Conservation (phyloP, 2,888 invertebrate genomes). For the Ectobius pallidus region DNA sequence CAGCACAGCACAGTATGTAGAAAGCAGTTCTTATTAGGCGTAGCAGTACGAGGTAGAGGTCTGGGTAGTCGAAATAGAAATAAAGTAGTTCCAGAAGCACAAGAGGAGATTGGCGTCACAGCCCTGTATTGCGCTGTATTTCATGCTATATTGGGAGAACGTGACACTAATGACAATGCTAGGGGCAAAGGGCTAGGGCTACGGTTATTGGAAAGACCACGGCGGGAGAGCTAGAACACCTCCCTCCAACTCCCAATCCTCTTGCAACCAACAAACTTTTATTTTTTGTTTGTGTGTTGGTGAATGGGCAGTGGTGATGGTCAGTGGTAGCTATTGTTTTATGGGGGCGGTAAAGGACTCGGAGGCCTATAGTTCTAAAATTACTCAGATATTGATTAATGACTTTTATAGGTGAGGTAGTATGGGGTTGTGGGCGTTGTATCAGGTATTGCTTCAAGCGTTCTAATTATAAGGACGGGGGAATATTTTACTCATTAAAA, state of each 20-base stretch:
- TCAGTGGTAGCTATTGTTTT: slow-evolving; percentile 14
- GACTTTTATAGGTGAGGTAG: neutral
- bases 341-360: slow-evolving; percentile 1
- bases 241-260: neutral
- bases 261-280: slow-evolving; percentile 15
- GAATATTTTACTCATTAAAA: slow-evolving; percentile 5
- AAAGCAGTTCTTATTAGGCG: neutral
- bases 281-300: slow-evolving; percentile 22
- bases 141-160: slow-evolving; percentile 37
- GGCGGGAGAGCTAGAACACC: neutral
- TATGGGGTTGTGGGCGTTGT: neutral
- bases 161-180: slow-evolving; percentile 37
- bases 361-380: neutral
- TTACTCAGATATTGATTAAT: slow-evolving; percentile 15
- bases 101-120: slow-evolving; percentile 19
- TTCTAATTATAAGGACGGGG: neutral
- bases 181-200: neutral
- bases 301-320: neutral
- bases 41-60: neutral
- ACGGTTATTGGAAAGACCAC: slow-evolving; percentile 36
- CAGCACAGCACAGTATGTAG: neutral
- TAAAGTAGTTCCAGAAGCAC: slow-evolving; percentile 26
- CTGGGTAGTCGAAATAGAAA: slow-evolving; percentile 21
- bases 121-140: slow-evolving; percentile 35
- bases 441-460: neutral